phyloP scores from a whole-genome alignment of 2,797 vertebrate species.

The Cynodonichthys magdalenae region DNA sequence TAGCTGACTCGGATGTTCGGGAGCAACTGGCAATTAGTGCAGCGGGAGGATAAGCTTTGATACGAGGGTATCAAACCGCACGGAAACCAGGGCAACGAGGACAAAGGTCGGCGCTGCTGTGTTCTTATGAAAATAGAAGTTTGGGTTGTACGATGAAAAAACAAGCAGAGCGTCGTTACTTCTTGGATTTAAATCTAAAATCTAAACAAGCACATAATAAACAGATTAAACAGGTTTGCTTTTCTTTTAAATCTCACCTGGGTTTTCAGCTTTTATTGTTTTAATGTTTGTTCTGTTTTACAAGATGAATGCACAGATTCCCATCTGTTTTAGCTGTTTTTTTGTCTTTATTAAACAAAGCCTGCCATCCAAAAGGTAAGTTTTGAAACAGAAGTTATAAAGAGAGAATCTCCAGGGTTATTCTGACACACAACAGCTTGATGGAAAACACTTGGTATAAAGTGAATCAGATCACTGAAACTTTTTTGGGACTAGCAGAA shows the following conservation, averaged over 20 bases:
- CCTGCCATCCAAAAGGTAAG: not conserved
- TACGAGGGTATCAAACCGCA: conserved; percentile 30
- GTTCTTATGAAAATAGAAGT: not conserved
- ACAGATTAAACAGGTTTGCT: not conserved
- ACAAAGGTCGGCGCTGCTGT: conserved; percentile 27
- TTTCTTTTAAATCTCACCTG: not conserved
- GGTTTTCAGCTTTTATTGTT: not conserved
- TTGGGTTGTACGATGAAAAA: not conserved
- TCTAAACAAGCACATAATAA: not conserved
- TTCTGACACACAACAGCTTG: not conserved
- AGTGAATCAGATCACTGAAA: too few relatives aligned
- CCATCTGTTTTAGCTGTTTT: not conserved
- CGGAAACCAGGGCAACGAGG: conserved; percentile 16
- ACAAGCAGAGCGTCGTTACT: not conserved
- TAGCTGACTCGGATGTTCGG: conserved; percentile 45
- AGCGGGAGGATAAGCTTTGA: conserved; percentile 37
- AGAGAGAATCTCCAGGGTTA: not conserved
- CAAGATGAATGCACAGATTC: not conserved
- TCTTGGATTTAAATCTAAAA: not conserved
- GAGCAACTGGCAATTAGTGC: conserved; percentile 47
- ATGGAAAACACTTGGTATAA: too few relatives aligned
- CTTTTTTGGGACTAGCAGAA: too few relatives aligned
- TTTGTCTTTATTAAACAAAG: not conserved
- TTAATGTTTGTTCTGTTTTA: not conserved
- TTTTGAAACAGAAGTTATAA: not conserved